A percentile compares a stretch with the other conserved stretches of the same genome.
phyloP scores from a whole-genome alignment of 1,140 invertebrate species.

The Diuraphis noxia region DNA sequence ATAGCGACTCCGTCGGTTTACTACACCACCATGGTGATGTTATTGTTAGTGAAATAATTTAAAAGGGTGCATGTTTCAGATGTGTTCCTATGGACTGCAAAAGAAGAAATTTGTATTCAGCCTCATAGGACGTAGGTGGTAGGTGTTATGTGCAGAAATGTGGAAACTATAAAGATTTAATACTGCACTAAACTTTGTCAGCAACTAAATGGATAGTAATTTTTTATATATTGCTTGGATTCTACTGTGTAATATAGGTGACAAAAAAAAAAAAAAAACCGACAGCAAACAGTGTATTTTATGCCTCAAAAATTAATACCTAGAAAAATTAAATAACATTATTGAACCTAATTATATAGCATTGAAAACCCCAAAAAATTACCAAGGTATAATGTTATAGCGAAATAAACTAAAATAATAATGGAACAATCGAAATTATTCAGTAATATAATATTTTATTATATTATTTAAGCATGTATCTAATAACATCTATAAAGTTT shows the following conservation, averaged over 20 bases:
- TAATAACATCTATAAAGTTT: background rate
- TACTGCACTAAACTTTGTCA: background rate
- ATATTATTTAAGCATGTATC: background rate
- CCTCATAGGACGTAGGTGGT: background rate
- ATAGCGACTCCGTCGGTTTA: too few relatives aligned
- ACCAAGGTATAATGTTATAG: background rate
- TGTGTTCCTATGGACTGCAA: background rate
- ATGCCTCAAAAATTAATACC: background rate
- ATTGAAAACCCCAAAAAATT: background rate
- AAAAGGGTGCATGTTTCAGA: background rate
- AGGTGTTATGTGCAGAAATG: conserved; percentile 28
- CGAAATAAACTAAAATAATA: background rate
- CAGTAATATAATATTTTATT: too few relatives aligned
- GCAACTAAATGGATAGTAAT: background rate
- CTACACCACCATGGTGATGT: background rate
- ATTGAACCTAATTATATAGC: background rate
- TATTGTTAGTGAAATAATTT: background rate
- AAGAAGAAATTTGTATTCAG: background rate
- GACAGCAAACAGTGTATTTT: background rate
- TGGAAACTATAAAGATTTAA: conserved; percentile 36
- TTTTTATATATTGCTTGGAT: background rate
- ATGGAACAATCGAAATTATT: background rate
- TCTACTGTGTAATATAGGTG: background rate
- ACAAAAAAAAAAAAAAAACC: background rate
- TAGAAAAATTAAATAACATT: background rate